These are phyloP conservation scores for Percopsis omiscomaycus DNA, from an alignment of 2,797 vertebrate species.

Conservation along the genomic window DNA sequence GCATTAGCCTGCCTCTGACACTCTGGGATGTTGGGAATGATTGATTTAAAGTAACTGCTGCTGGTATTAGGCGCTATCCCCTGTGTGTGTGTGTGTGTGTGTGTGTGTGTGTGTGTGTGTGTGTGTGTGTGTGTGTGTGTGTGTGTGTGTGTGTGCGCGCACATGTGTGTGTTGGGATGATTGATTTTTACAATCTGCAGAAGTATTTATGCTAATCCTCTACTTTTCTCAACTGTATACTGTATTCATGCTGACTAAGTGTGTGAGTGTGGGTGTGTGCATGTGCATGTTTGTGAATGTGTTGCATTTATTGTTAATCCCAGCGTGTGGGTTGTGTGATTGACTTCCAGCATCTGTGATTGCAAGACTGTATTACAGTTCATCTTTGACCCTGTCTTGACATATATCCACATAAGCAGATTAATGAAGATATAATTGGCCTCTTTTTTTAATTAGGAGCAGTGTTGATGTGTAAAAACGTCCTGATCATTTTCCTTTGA, in stretches of 20 bases:
- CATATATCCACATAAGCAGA: background rate
- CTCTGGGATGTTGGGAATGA: slow-evolving; percentile 38
- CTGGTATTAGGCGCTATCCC: slow-evolving; percentile 43
- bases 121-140: slow-evolving; percentile 8
- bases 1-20: slow-evolving; percentile 47
- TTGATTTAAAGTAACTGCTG: slow-evolving; percentile 52
- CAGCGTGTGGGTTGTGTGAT: background rate
- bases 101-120: background rate
- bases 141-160: background rate
- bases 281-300: slow-evolving; percentile 2
- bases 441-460: no score
- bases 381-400: background rate
- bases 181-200: slow-evolving; percentile 44
- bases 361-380: background rate
- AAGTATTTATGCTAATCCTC: slow-evolving; percentile 54
- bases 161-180: slow-evolving; percentile 18
- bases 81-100: slow-evolving; percentile 20
- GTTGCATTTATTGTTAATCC: slow-evolving; percentile 9
- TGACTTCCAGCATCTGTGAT: no score
- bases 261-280: slow-evolving; percentile 12
- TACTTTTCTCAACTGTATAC: slow-evolving; percentile 24
- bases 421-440: no score
- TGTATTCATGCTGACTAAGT: slow-evolving; percentile 16
- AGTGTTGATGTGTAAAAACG: no score
- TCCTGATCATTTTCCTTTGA: no score